Percentiles rank a stretch among this genome's conserved stretches.
These are phyloP conservation scores for Carpatolechia fugitivella DNA, from an alignment of 2,888 invertebrate species.

Conservation along the genomic window DNA sequence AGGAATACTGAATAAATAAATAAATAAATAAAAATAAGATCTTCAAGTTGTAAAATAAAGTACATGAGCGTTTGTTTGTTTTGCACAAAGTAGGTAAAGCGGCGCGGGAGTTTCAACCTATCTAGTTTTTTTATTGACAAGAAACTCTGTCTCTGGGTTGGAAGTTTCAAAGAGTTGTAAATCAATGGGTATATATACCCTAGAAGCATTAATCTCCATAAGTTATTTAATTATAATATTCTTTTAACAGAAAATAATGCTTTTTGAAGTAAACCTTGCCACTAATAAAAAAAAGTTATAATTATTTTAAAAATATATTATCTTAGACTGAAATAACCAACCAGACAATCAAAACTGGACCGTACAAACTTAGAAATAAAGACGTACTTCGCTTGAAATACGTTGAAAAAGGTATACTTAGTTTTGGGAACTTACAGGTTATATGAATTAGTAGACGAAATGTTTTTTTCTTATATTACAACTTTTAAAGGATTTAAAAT, in stretches of 20 bases:
- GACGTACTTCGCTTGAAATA: slow-evolving; percentile 66
- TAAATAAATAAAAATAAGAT: too few relatives aligned
- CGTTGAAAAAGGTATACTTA: slow-evolving; percentile 23
- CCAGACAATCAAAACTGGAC: slow-evolving; percentile 21
- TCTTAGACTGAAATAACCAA: not conserved
- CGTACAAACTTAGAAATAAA: slow-evolving; percentile 39
- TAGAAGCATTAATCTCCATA: too few relatives aligned
- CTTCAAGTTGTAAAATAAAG: too few relatives aligned
- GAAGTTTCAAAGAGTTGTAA: too few relatives aligned
- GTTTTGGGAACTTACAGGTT: slow-evolving; percentile 1
- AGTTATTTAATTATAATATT: too few relatives aligned
- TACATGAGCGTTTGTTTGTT: too few relatives aligned
- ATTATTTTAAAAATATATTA: not conserved
- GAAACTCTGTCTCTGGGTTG: too few relatives aligned
- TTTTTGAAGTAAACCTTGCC: not conserved
- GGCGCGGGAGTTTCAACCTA: too few relatives aligned
- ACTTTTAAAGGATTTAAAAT: not conserved
- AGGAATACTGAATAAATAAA: too few relatives aligned
- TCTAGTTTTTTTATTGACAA: too few relatives aligned
- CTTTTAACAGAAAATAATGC: not conserved
- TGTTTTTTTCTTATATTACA: slow-evolving; percentile 1
- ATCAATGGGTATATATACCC: too few relatives aligned
- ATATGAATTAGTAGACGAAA: not conserved
- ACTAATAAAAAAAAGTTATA: not conserved
- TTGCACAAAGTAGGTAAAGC: too few relatives aligned